These are phyloP conservation scores for Callopanchax toddi DNA, from an alignment of 2,113 vertebrate genomes.

Conservation along the genomic window DNA sequence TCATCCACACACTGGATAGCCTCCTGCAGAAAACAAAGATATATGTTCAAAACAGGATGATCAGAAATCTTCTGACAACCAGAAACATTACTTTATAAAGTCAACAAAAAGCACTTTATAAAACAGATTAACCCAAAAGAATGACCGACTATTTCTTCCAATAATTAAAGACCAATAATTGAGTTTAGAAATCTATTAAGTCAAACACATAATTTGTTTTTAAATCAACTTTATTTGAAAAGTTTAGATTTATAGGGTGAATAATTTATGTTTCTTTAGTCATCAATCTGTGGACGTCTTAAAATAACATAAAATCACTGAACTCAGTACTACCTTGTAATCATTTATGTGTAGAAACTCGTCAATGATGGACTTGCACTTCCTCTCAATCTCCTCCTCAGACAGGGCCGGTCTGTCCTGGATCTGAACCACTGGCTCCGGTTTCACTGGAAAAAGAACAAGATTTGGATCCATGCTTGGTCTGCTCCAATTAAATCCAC, in stretches of 20 bases:
- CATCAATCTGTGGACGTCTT: too few relatives aligned
- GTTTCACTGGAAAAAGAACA: conserved; percentile 74
- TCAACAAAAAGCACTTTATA: background rate
- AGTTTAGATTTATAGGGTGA: background rate
- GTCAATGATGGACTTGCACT: conserved; percentile 94
- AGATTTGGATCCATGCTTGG: background rate
- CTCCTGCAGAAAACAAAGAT: conserved; percentile 79
- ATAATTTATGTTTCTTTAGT: too few relatives aligned
- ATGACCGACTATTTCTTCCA: background rate
- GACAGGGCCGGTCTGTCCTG: conserved; percentile 81
- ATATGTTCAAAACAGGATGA: background rate
- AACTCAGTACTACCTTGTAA: conserved; percentile 84
- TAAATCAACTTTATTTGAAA: too few relatives aligned
- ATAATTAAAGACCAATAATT: background rate
- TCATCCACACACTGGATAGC: conserved; percentile 95
- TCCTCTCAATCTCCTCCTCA: conserved; percentile 91
- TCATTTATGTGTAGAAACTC: conserved; percentile 99
- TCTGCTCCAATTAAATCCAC: background rate
- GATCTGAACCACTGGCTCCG: conserved; percentile 76
- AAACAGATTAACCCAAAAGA: background rate
- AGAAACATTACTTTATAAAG: background rate
- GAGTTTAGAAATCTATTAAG: too few relatives aligned
- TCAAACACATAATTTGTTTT: too few relatives aligned
- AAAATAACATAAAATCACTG: background rate
- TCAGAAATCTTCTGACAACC: background rate